phyloP scores from a whole-genome alignment of 2,797 vertebrate genomes.

The Siniperca scherzeri region DNA sequence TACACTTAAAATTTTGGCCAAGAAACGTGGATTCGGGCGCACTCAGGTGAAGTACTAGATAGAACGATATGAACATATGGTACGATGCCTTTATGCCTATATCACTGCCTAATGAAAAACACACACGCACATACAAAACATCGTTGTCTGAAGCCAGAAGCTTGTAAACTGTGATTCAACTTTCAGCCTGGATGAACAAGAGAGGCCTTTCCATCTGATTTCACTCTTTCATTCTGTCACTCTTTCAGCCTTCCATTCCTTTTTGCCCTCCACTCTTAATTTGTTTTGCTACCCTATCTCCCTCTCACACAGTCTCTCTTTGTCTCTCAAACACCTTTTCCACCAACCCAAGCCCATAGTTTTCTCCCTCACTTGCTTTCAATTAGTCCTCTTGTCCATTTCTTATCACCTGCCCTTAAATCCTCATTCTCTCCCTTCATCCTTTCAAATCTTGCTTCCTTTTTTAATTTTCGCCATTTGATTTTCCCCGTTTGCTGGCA shows the following conservation, averaged over 20 bases:
- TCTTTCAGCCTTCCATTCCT: conserved; percentile 48
- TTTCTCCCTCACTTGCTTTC: conserved; percentile 76
- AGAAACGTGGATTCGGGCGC: conserved; percentile 28
- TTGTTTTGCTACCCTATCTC: conserved; percentile 71
- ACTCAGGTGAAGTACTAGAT: conserved; percentile 25
- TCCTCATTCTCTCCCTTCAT: conserved; percentile 52
- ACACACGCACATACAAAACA: conserved; percentile 39
- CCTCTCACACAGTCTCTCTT: conserved; percentile 55
- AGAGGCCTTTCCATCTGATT: conserved; percentile 75
- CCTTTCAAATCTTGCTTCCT: conserved; percentile 57
- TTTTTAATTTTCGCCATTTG: conserved; percentile 59
- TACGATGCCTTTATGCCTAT: conserved; percentile 45
- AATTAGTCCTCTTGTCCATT: conserved; percentile 74
- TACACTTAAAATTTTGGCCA: not conserved
- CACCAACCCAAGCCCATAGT: conserved; percentile 55
- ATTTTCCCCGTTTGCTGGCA: conserved; percentile 58
- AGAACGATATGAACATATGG: conserved; percentile 39
- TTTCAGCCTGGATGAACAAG: conserved; percentile 75
- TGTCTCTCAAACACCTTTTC: conserved; percentile 65
- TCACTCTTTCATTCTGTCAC: conserved; percentile 72
- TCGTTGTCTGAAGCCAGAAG: conserved; percentile 55
- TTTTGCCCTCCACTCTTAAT: conserved; percentile 67
- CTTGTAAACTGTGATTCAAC: conserved; percentile 75
- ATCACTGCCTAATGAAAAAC: conserved; percentile 58
- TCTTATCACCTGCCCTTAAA: conserved; percentile 72